Conservation (phyloP, 2,888 invertebrate species). For the Chesias legatella region DNA sequence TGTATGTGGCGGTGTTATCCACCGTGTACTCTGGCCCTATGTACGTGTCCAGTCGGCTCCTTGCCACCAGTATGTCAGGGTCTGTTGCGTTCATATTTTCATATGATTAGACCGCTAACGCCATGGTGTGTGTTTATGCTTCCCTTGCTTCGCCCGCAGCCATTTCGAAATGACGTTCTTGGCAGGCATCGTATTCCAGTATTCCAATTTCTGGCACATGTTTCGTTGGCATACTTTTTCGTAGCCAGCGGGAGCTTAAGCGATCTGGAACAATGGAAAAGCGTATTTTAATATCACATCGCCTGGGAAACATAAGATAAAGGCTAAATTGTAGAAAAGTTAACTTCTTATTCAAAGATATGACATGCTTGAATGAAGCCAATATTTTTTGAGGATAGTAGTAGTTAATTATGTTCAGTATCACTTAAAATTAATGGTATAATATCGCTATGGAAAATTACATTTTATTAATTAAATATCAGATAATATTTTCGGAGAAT, state of each 20-base stretch:
- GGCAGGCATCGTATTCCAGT: conserved; percentile 69
- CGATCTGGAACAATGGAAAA: conserved; percentile 60
- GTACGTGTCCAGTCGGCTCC: conserved; percentile 63
- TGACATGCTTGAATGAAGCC: too few species aligned
- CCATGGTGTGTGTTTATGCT: conserved; percentile 73
- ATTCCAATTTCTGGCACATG: conserved; percentile 64
- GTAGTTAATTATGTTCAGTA: too few species aligned
- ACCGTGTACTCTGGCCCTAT: conserved; percentile 58
- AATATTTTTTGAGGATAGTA: too few species aligned
- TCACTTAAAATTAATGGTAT: too few species aligned
- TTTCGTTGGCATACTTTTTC: conserved; percentile 61
- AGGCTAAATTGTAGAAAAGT: too few species aligned
- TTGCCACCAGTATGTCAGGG: conserved; percentile 64
- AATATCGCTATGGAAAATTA: too few species aligned
- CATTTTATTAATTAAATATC: too few species aligned
- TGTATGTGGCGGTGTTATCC: conserved; percentile 46
- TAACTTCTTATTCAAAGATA: too few species aligned
- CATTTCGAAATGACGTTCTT: conserved; percentile 76
- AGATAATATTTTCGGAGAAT: too few species aligned
- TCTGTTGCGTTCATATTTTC: conserved; percentile 72
- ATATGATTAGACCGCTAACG: conserved; percentile 63
- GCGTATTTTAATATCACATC: conserved; percentile 13
- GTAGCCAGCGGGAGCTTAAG: conserved; percentile 36
- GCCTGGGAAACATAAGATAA: too few species aligned
- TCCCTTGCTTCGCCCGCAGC: conserved; percentile 72